These are phyloP conservation scores for Aspidiotus destructor DNA, from an alignment of 2,888 invertebrate species.

Conservation along the genomic window DNA sequence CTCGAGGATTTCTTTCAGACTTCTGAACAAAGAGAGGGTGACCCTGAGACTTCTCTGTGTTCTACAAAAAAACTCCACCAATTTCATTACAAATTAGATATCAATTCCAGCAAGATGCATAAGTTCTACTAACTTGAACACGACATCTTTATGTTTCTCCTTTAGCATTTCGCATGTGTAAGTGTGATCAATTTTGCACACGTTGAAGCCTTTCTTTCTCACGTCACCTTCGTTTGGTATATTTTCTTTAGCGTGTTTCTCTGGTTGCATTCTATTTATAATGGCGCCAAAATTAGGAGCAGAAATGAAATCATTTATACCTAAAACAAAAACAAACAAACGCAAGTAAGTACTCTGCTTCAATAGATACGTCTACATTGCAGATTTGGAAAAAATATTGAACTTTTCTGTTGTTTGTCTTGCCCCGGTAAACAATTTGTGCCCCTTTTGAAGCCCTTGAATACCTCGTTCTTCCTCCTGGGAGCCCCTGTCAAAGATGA, in stretches of 20 bases:
- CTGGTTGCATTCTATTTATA: conserved; percentile 49
- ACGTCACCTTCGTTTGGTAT: conserved; percentile 10
- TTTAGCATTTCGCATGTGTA: conserved; percentile 50
- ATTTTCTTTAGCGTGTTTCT: conserved; percentile 28
- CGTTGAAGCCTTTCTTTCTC: conserved; percentile 36
- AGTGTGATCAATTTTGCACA: conserved; percentile 4
- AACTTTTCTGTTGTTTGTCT: too few relatives aligned
- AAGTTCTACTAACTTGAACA: conserved; percentile 55
- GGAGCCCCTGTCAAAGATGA: too few relatives aligned
- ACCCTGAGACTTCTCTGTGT: too few relatives aligned
- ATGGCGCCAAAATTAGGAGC: conserved; percentile 62
- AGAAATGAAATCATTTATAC: conserved; percentile 67
- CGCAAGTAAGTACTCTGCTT: too few relatives aligned
- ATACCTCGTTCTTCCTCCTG: too few relatives aligned
- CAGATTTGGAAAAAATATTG: too few relatives aligned
- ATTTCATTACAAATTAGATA: neutral
- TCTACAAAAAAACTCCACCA: neutral
- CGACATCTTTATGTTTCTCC: conserved; percentile 55
- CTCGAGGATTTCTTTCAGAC: too few relatives aligned
- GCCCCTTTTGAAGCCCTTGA: too few relatives aligned
- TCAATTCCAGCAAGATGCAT: neutral
- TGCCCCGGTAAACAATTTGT: too few relatives aligned
- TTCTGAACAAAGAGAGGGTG: too few relatives aligned
- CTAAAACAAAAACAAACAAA: conserved; percentile 22
- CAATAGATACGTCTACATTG: too few relatives aligned